A percentile compares a stretch with the other conserved stretches of the same genome.
These are phyloP conservation scores for Dysmachus trigonus DNA, from an alignment of 2,888 invertebrate genomes.

Conservation along the genomic window DNA sequence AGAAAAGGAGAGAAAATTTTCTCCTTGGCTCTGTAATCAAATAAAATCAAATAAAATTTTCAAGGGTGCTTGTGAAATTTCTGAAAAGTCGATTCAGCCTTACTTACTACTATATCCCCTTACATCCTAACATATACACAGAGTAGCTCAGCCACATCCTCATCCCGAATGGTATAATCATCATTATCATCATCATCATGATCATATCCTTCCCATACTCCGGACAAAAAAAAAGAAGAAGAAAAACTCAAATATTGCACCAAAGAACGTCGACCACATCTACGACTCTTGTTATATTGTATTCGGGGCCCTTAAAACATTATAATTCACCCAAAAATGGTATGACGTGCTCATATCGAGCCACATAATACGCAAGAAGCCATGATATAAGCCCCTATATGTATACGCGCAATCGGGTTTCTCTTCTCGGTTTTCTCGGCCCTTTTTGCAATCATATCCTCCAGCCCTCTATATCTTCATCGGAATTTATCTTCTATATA, in stretches of 20 bases:
- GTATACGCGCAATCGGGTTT: not conserved
- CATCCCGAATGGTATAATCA: conserved; percentile 32
- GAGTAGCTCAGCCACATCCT: conserved; percentile 30
- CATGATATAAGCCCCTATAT: conserved; percentile 1
- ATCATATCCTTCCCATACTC: conserved; percentile 60
- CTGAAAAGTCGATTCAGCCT: conserved; percentile 10
- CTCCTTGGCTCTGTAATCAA: conserved; percentile 32
- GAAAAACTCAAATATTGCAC: conserved; percentile 7
- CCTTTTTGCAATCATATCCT: conserved; percentile 30
- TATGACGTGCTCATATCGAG: conserved; percentile 6
- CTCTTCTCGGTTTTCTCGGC: not conserved
- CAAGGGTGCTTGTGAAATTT: conserved; percentile 40
- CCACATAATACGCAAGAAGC: conserved; percentile 18
- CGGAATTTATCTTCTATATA: conserved; percentile 4
- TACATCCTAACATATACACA: conserved; percentile 16
- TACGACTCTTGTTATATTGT: conserved; percentile 31
- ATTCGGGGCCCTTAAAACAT: conserved; percentile 28
- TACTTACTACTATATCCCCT: conserved; percentile 23
- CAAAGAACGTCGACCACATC: conserved; percentile 49
- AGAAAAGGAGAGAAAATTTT: conserved; percentile 8
- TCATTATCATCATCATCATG: conserved; percentile 58
- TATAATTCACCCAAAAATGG: conserved; percentile 33
- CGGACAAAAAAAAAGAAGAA: no score
- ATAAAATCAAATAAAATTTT: conserved; percentile 44
- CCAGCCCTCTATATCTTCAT: conserved; percentile 4